These are phyloP conservation scores for Paragorgia papillata DNA, from an alignment of 92 coral and sea anemone genomes.

Conservation along the genomic window DNA sequence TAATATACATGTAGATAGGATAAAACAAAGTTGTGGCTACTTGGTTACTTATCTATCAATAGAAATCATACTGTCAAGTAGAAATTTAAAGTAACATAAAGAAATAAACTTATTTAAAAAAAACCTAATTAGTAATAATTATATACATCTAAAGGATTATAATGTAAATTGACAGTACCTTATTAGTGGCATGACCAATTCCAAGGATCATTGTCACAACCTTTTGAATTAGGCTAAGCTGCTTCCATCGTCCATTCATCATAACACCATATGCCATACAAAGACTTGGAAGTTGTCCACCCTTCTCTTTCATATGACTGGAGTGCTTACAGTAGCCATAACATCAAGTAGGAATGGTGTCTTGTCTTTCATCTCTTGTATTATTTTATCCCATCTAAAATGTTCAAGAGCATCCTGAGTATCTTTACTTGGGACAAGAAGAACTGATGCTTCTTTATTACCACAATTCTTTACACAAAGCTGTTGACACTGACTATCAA, in stretches of 20 bases:
- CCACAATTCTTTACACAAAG: background rate
- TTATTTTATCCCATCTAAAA: background rate
- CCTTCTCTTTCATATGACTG: constrained; percentile 37
- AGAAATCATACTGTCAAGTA: background rate
- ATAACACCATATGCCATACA: no score
- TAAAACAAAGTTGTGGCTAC: no score
- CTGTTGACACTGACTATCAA: background rate
- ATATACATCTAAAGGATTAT: no score
- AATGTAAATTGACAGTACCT: constrained; percentile 38
- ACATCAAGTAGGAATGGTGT: constrained; percentile 60
- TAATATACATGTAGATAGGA: no score
- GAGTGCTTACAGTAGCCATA: constrained; percentile 44
- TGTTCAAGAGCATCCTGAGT: background rate
- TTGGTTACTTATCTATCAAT: no score
- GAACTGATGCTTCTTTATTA: background rate
- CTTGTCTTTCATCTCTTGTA: constrained; percentile 42
- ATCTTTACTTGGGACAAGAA: background rate
- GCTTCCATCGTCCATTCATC: constrained; percentile 47
- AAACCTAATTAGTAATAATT: background rate
- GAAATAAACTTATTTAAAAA: no score
- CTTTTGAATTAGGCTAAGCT: constrained; percentile 49
- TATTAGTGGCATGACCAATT: constrained; percentile 53
- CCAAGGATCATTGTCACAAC: constrained; percentile 44
- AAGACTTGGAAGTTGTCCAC: constrained; percentile 44
- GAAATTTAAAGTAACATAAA: background rate